Evolutionary conservation across 1,140 invertebrate species (phyloP).

Genomic region (Drosophila baimaii): DNA sequence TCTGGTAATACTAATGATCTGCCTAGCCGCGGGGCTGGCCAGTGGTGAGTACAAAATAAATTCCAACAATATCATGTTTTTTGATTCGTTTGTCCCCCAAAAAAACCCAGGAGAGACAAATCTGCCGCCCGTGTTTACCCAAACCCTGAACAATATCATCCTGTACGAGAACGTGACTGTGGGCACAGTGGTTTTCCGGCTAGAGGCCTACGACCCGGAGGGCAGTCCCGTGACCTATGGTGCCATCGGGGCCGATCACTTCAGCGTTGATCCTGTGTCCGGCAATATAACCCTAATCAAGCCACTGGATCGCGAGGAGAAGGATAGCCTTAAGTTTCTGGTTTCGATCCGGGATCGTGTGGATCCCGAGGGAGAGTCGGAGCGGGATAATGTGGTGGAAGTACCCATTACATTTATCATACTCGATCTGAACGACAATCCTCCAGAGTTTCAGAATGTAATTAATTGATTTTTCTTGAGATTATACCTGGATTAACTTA

Average conservation of each 20-base stretch:
- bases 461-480: background rate
- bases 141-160: conserved; percentile 90
- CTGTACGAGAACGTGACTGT: conserved; percentile 91
- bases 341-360: conserved; percentile 87
- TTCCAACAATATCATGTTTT: no score
- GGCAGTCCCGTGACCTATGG: conserved; percentile 88
- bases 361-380: conserved; percentile 86
- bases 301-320: conserved; percentile 93
- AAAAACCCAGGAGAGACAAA: conserved; percentile 83
- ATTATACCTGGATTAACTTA: background rate
- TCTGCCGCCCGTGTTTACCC: conserved; percentile 88
- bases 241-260: conserved; percentile 91
- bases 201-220: conserved; percentile 93
- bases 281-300: conserved; percentile 91
- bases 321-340: conserved; percentile 71
- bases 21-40: conserved; percentile 31
- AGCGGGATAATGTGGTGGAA: conserved; percentile 90
- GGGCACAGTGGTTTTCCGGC: conserved; percentile 89
- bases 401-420: conserved; percentile 93
- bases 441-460: conserved; percentile 92
- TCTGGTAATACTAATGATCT: conserved; percentile 42
- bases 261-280: conserved; percentile 90
- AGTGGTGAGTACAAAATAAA: conserved; percentile 5
- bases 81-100: no score
- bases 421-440: conserved; percentile 94